These are phyloP conservation scores for Lutjanus campechanus DNA, from an alignment of 2,797 vertebrate species.

Conservation along the genomic window DNA sequence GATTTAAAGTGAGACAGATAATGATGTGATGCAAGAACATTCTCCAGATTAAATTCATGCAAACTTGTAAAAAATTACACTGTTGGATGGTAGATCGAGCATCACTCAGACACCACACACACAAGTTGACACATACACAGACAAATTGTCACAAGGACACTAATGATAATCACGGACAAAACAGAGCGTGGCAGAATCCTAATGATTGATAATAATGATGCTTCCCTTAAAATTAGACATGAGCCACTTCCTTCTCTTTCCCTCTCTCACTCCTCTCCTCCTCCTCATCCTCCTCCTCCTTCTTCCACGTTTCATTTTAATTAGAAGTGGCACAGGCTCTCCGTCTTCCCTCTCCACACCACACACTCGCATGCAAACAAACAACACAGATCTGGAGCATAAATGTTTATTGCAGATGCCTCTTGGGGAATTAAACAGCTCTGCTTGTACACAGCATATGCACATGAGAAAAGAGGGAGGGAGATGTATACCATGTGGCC, in stretches of 20 bases:
- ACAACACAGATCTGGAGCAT: conserved; percentile 34
- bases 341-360: conserved; percentile 23
- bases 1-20: neutral
- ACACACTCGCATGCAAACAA: conserved; percentile 10
- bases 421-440: conserved; percentile 39
- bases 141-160: conserved; percentile 26
- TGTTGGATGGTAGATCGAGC: neutral
- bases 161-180: conserved; percentile 41
- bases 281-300: neutral
- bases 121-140: conserved; percentile 1
- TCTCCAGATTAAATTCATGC: neutral
- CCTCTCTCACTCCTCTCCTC: neutral
- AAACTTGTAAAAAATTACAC: neutral
- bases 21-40: neutral
- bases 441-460: conserved; percentile 9
- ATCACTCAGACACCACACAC: neutral
- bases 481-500: neutral
- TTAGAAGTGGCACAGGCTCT: conserved; percentile 42
- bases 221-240: conserved; percentile 41
- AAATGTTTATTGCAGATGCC: conserved; percentile 36
- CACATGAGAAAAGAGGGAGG: neutral
- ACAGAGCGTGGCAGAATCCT: conserved; percentile 32
- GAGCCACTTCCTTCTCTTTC: conserved; percentile 14
- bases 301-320: conserved; percentile 42
- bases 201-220: conserved; percentile 49